Evolutionary conservation across 2,113 vertebrate species (phyloP), one percentile per base, ranked within the genome.

Genomic region (Eudyptes chrysolophus): DNA sequence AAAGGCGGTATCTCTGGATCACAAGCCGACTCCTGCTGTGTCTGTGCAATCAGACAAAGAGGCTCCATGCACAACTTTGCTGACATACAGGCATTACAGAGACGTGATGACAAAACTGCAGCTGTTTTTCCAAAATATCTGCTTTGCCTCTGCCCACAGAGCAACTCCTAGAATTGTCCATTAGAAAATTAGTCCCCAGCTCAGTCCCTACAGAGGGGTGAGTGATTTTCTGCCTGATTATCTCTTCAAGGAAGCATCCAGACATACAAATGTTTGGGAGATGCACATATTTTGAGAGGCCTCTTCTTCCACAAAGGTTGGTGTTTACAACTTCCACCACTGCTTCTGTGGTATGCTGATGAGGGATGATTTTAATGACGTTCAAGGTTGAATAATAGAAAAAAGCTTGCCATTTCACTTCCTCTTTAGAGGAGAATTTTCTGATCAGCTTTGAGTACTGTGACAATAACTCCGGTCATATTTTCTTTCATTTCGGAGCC

Each of bases 381-480:
- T 77, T 93, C 66, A 70, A 94, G 75, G 57, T 3, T 92, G 84
- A 92, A 48, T n/a, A 34, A 90, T 3, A 78, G 87, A 62, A 95
- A 92, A 88, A 95, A 13, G 5, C 16, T 87, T 55, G 25, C 64
- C 58, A 54, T 71, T 96, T 94, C 65, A 66, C 55, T 94, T 94
- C 25, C n/a, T 84, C 40, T 96, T 89, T 77, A 84, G 71, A 95
- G 38, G 57, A 93, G 48, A 92, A 80, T 90, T 90, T 94, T 85
- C 84, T 82, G 48, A 81, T 96, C 77, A 78, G 90, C 86, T 95
- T 90, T 61, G 87, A 92, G 70, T 71, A 83, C 64, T 55, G 46
- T 69, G 84, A 82, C 90, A 86, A 62, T 95, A 89, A 84, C 44
- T 65, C 36, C 51, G 93, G 80, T 61, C 58, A 62, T 40, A 58